Evolutionary conservation across 1,140 invertebrate genomes (phyloP), one percentile per base, ranked within the genome.

Genomic region (Myzus persicae): DNA sequence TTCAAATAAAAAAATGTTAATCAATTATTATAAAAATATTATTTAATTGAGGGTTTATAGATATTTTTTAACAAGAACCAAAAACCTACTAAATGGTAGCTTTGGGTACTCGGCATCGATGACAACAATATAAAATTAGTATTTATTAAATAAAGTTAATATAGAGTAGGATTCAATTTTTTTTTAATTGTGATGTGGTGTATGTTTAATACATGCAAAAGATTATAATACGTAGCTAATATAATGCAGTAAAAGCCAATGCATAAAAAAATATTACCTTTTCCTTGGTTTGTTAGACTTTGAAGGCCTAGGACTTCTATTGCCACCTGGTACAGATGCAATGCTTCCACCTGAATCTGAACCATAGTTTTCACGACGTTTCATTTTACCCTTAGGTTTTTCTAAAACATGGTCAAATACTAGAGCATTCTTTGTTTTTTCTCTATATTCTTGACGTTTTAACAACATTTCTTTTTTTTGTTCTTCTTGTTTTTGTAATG

Each of bases 381-480:
- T 97, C 94, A 96, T 94, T 94, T 95, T 96, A 91, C 94, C 95
- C 94, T 95, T 96, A 18, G 94, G 94, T 31, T 95, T 94, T 93
- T 96, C 96, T 94, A 97, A 97, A 95, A 98, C 97, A 90, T 98
- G 97, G 0, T 96, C 96, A 94, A 99, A 98, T 18, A 98, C 95
- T 8, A 99, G 95, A 3, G 98, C 97, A 94, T 97, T 98, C 95
- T 99, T 99, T 0, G 98, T 99, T 95, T 99, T 99, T 95, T 99
- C 99, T 94, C 98, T 98, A 95, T 98, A 99, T 94, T 99, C 98
- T 94, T 98, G 98, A 67, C 99, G 96, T 95, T 98, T 98, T 94
- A 97, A 97, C 51, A 98, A 95, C 96, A 98, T 96, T 94, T 98
- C 97, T 95, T 98, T 97, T 93, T 97, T 96, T 94, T 97, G 97